A percentile compares a stretch with the other conserved stretches of the same genome.
These are phyloP conservation scores for Samia ricini DNA, from an alignment of 1,140 invertebrate species.

Conservation along the genomic window DNA sequence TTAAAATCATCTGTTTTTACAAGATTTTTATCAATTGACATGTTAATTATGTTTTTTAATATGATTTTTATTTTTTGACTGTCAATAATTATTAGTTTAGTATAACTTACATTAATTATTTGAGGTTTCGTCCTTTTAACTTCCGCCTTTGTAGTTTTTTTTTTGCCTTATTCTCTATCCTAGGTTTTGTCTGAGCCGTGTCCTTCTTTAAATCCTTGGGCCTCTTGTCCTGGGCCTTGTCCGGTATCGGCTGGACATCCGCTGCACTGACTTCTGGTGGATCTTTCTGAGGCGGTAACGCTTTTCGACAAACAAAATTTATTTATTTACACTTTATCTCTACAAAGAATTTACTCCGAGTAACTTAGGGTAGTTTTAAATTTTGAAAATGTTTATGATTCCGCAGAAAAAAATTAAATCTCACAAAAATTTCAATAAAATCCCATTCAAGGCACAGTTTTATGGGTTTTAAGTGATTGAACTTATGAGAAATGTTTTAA, in stretches of 20 bases:
- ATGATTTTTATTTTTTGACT: not conserved
- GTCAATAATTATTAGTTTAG: not conserved
- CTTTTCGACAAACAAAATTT: conserved; percentile 26
- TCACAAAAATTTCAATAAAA: too few species aligned
- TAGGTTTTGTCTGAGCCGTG: conserved; percentile 27
- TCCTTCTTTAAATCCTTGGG: conserved; percentile 30
- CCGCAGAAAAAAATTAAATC: too few species aligned
- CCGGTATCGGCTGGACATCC: conserved; percentile 36
- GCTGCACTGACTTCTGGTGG: conserved; percentile 55
- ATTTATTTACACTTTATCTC: not conserved
- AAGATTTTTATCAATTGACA: too few species aligned
- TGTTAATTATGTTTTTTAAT: too few species aligned
- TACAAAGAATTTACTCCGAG: too few species aligned
- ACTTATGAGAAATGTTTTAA: too few species aligned
- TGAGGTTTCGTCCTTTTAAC: not conserved
- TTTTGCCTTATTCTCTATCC: conserved; percentile 32
- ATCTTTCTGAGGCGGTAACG: conserved; percentile 29
- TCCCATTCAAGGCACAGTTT: too few species aligned
- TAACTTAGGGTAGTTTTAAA: too few species aligned
- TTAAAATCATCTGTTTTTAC: too few species aligned
- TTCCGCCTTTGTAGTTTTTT: not conserved
- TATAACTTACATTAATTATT: not conserved
- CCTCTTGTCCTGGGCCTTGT: conserved; percentile 33
- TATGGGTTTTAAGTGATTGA: too few species aligned
- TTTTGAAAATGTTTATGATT: too few species aligned